These are phyloP conservation scores for Nipponia nippon DNA, from an alignment of 2,113 vertebrate genomes.

Conservation along the genomic window DNA sequence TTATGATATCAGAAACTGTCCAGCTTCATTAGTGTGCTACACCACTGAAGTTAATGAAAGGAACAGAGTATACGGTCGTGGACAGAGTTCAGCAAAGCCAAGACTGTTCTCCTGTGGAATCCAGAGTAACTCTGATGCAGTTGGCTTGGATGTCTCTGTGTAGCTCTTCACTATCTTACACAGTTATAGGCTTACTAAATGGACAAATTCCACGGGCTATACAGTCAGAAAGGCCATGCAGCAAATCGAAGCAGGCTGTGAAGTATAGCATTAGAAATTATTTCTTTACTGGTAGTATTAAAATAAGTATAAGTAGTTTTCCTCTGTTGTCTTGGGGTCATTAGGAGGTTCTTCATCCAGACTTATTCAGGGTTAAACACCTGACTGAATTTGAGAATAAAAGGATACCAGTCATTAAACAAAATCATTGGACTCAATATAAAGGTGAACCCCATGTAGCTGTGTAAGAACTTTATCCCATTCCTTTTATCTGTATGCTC, in stretches of 20 bases:
- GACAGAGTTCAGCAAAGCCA: neutral
- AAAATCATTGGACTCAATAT: neutral
- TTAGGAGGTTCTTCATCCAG: neutral
- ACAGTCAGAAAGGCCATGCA: neutral
- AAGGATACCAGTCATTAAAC: neutral
- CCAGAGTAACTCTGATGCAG: neutral
- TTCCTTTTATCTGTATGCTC: neutral
- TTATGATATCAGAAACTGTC: neutral
- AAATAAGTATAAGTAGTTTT: neutral
- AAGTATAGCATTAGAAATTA: neutral
- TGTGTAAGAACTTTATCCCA: neutral
- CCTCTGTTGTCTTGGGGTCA: neutral
- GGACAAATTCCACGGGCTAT: neutral
- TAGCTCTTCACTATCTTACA: neutral
- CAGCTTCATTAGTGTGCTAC: neutral
- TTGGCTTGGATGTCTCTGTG: neutral
- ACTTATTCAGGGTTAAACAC: neutral
- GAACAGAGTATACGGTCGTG: neutral
- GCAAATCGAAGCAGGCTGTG: neutral
- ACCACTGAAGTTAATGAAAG: neutral
- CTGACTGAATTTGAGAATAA: neutral
- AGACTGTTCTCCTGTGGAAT: neutral
- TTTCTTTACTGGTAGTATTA: neutral
- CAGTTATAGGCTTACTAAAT: neutral
- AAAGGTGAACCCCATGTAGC: neutral